Percentiles rank a stretch among this genome's conserved stretches.
Conservation (phyloP, 2,797 vertebrate genomes). For the Decapterus maruadsi region DNA sequence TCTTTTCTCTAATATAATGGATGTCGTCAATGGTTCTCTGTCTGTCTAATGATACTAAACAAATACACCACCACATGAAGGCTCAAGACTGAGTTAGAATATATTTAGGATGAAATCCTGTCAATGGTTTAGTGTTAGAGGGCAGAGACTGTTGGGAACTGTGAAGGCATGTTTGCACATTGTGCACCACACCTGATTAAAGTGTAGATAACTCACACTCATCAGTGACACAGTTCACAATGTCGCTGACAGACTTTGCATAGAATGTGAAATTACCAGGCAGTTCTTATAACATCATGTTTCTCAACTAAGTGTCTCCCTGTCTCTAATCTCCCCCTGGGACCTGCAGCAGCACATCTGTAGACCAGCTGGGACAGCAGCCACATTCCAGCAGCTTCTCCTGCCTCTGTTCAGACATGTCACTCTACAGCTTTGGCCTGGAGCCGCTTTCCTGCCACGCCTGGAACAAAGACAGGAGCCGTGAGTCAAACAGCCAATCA, state of each 20-base stretch:
- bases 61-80: no score
- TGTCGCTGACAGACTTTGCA: not conserved
- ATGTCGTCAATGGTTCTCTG: not conserved
- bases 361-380: constrained; percentile 26
- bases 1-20: not conserved
- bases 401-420: constrained; percentile 82
- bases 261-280: not conserved
- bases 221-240: constrained; percentile 18
- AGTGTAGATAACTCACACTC: constrained; percentile 13
- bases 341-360: constrained; percentile 52
- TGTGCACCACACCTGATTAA: constrained; percentile 44
- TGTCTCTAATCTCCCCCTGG: constrained; percentile 23
- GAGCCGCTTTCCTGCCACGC: constrained; percentile 89
- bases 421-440: constrained; percentile 84
- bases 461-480: constrained; percentile 87
- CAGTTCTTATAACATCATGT: not conserved
- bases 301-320: not conserved
- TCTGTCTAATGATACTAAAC: not conserved
- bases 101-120: no score
- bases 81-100: no score
- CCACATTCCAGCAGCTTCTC: constrained; percentile 76
- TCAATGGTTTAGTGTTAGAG: not conserved
- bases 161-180: constrained; percentile 46
- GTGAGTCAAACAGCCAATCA: constrained; percentile 67
- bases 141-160: not conserved